Base-by-base conservation (phyloP, 2,888 invertebrate genomes). In the Nasonovia ribisnigri region DNA sequence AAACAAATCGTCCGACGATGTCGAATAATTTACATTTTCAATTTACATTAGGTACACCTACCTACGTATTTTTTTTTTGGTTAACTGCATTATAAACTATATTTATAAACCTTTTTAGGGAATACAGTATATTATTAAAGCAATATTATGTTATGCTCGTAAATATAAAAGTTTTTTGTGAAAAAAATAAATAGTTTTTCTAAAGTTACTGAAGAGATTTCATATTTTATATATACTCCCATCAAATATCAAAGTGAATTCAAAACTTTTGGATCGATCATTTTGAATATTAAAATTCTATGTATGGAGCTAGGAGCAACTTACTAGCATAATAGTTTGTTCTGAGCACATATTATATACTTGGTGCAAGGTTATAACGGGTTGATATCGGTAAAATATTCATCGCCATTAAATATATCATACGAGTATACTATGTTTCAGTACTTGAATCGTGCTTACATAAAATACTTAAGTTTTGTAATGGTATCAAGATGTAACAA, bases 291-390 rank as follows among this genome's bases (percentile, higher is more conserved):
- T 46, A 60, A 87, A 86, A 48, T 92, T 36, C 36, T 67, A 48
- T 16, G 46, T 36, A 26, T 43, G 26, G 8, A 48, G 90, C 90
- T 43, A 11, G 11, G 26, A 87, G 36, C 5, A 87, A 92, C 20
- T 77, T 77, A 36, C 86, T 92, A 87, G 29, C 10, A 43, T 87
- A 92, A 60, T 92, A 87, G 60, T 92, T 87, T 46, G 26, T 91
- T 54, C 13, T 10, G 43, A 24, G 20, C 8, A 11, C 8, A 26
- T 54, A 77, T 4, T 84, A 10, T n/a, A 26, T 26, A 36, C 46
- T 46, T 11, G n/a, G 6, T 43, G 24, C 16, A 43, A 29, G 26
- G 6, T 46, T 43, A 43, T 42, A 26, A 46, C 46, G 57, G 10
- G n/a, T 46, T 43, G 43, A 24, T 48, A 60, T 60, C 20, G 60